Percentiles rank a stretch among this genome's conserved stretches.
Evolutionary conservation across 2,888 invertebrate genomes (phyloP).

Genomic region (Ormyrus labotus): DNA sequence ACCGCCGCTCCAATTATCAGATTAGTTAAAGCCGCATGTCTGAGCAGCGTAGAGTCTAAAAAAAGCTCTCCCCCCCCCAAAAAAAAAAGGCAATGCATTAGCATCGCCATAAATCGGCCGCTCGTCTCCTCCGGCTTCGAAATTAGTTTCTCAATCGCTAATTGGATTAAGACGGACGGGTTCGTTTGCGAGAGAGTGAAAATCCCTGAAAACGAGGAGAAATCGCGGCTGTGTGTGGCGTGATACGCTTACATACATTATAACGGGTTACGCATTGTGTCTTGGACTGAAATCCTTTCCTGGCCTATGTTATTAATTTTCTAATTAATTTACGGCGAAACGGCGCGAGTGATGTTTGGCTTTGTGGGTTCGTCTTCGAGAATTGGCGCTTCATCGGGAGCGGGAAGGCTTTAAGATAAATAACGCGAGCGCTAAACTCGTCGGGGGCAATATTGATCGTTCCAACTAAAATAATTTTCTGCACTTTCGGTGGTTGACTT

Average conservation of each 20-base stretch:
- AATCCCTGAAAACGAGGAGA: constrained; percentile 52
- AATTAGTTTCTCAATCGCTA: constrained; percentile 31
- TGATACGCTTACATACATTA: constrained; percentile 31
- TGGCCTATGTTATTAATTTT: constrained; percentile 41
- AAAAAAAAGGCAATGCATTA: background rate
- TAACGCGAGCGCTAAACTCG: no score
- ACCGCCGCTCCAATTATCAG: no score
- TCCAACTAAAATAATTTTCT: no score
- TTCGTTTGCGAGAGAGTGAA: constrained; percentile 24
- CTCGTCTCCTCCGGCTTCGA: background rate
- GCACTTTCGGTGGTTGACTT: no score
- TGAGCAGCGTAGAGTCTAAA: no score
- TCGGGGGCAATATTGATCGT: background rate
- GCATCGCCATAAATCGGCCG: background rate
- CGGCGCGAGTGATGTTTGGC: background rate
- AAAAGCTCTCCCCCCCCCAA: background rate
- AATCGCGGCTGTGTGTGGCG: constrained; percentile 27
- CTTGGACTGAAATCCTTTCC: constrained; percentile 30
- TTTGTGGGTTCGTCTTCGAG: background rate
- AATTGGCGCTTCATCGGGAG: background rate
- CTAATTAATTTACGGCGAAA: constrained; percentile 33
- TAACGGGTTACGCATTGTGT: constrained; percentile 46
- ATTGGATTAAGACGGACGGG: constrained; percentile 37
- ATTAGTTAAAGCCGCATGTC: no score
- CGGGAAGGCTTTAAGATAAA: no score